phyloP scores from a whole-genome alignment of 2,888 invertebrate species.

The Apodemia hepburni region DNA sequence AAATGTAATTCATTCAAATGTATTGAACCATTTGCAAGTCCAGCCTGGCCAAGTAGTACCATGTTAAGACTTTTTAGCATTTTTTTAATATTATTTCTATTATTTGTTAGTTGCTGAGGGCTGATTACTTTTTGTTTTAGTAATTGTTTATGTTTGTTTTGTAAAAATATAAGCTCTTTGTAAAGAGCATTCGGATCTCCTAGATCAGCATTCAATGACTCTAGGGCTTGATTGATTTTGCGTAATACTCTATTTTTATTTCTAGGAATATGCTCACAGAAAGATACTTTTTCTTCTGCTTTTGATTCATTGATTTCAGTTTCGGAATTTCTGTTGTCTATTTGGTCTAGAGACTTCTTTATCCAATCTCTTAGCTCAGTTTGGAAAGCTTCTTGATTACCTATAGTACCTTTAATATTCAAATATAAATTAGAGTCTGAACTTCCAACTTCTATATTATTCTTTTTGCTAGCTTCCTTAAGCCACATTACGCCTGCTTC shows the following conservation, averaged over 20 bases:
- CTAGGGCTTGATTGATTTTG: conserved; percentile 51
- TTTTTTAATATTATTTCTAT: conserved; percentile 59
- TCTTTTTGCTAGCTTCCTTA: conserved; percentile 46
- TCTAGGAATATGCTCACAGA: conserved; percentile 49
- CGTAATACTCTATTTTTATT: conserved; percentile 52
- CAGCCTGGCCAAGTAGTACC: conserved; percentile 81
- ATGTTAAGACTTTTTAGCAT: conserved; percentile 75
- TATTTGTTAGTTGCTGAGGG: conserved; percentile 49
- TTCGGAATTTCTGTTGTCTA: conserved; percentile 27
- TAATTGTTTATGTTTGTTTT: conserved; percentile 63
- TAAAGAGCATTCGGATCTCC: conserved; percentile 74
- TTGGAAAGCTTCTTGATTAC: conserved; percentile 75
- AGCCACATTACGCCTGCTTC: conserved; percentile 71
- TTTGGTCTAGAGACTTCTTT: conserved; percentile 31
- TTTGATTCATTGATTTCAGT: conserved; percentile 34
- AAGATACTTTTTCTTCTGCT: conserved; percentile 18
- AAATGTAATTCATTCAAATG: conserved; percentile 65
- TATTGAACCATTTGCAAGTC: conserved; percentile 69
- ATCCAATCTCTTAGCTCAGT: conserved; percentile 63
- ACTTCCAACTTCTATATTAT: conserved; percentile 55
- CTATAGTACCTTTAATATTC: conserved; percentile 68
- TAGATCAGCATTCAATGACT: conserved; percentile 58
- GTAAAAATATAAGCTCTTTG: conserved; percentile 60
- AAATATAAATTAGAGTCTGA: conserved; percentile 57
- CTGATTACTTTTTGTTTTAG: conserved; percentile 53